Evolutionary conservation across 2,797 vertebrate species (phyloP).

Genomic region (Ctenosaura bakeri): DNA sequence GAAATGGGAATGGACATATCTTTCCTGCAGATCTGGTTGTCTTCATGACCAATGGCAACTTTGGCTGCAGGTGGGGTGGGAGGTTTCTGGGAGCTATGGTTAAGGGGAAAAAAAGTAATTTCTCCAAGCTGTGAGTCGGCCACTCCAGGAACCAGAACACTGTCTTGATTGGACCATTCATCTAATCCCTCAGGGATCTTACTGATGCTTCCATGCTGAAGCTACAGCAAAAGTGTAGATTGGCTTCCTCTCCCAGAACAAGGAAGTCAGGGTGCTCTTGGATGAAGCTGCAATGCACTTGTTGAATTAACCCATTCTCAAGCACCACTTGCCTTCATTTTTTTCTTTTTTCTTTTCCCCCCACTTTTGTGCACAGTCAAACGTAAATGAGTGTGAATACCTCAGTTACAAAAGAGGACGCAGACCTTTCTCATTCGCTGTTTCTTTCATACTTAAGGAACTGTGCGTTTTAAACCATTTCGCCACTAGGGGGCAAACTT

Average conservation of each 20-base stretch:
- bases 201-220: neutral
- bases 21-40: too few relatives aligned
- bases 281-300: neutral
- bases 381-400: neutral
- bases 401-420: neutral
- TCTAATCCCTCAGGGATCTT: neutral
- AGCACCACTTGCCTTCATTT: too few relatives aligned
- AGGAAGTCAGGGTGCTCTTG: too few relatives aligned
- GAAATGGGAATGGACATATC: too few relatives aligned
- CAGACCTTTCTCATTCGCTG: neutral
- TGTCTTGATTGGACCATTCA: neutral
- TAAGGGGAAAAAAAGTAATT: too few relatives aligned
- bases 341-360: too few relatives aligned
- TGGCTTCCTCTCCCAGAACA: neutral
- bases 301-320: neutral
- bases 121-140: too few relatives aligned
- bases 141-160: neutral
- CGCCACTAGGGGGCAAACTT: constrained; percentile 68
- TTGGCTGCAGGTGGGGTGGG: neutral
- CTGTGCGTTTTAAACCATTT: accelerated
- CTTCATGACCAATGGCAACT: too few relatives aligned
- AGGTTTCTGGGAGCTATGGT: neutral
- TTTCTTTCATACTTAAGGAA: neutral
- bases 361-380: too few relatives aligned
- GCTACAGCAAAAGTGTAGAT: neutral